Percentiles rank a stretch among this genome's conserved stretches.
Conservation (phyloP, 2,797 vertebrate species). For the Poecilia wingei region DNA sequence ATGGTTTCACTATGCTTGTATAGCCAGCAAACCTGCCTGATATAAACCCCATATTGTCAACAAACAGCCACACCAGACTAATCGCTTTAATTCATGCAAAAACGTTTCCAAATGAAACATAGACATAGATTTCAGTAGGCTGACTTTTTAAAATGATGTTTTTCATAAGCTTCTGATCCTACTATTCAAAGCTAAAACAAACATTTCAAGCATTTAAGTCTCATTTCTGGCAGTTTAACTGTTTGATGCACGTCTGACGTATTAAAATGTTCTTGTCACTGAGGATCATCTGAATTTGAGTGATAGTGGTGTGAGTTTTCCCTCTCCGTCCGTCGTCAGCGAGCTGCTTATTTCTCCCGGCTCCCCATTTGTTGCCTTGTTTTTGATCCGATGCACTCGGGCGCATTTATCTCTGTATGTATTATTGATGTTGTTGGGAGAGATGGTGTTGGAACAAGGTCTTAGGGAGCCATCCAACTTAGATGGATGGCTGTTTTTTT, state of each 20-base stretch:
- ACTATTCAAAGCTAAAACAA: not conserved
- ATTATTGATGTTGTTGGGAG: constrained; percentile 68
- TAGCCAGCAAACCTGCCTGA: not conserved
- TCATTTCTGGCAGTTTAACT: not conserved
- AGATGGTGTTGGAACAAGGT: constrained; percentile 60
- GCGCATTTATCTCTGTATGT: constrained; percentile 57
- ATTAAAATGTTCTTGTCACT: constrained; percentile 1
- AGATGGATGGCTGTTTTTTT: constrained; percentile 43
- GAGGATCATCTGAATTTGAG: not conserved
- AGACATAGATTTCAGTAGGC: not conserved
- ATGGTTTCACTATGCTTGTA: not conserved
- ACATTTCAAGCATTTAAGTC: not conserved
- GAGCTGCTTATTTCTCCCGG: constrained; percentile 16
- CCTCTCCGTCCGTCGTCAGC: not conserved
- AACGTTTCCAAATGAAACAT: not conserved
- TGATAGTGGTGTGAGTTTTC: not conserved
- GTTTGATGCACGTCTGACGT: not conserved
- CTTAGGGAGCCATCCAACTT: constrained; percentile 48
- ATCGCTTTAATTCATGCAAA: not conserved
- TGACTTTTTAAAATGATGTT: not conserved
- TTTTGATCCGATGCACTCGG: constrained; percentile 36
- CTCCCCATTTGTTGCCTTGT: constrained; percentile 8
- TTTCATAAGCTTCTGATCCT: not conserved
- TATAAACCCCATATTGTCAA: not conserved
- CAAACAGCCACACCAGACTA: not conserved